Evolutionary conservation across 2,797 vertebrate species (phyloP).

Genomic region (Rhabdophis nuchalis): DNA sequence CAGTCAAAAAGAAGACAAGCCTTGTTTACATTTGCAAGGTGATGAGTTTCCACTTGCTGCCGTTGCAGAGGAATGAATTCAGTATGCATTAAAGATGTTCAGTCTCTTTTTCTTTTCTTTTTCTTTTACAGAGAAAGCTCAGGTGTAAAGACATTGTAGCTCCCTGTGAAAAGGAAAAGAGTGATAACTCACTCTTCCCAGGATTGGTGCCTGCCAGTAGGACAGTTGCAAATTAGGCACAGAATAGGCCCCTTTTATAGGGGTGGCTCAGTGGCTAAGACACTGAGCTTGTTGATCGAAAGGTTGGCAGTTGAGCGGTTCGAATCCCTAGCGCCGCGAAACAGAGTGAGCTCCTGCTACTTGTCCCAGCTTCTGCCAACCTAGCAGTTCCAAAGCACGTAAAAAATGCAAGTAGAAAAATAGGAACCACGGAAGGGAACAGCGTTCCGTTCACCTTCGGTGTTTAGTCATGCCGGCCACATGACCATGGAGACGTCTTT

Average conservation of each 20-base stretch:
- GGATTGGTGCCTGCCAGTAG: not conserved
- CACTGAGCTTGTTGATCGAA: no score
- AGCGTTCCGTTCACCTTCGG: no score
- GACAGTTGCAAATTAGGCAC: not conserved
- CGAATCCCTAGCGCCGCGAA: no score
- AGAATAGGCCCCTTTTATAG: not conserved
- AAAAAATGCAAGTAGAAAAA: no score
- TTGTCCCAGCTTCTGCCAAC: no score
- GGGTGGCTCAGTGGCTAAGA: no score
- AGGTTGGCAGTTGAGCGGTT: no score
- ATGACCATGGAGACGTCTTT: no score
- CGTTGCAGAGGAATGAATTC: not conserved
- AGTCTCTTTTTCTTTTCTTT: not conserved
- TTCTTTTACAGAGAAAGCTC: fast-evolving
- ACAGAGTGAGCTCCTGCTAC: no score
- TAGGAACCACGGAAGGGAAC: no score
- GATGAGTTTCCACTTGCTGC: not conserved
- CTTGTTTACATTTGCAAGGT: not conserved
- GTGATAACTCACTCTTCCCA: not conserved
- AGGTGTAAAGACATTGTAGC: not conserved
- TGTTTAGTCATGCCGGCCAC: no score
- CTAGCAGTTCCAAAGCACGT: no score
- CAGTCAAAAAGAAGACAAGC: not conserved
- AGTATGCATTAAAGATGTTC: not conserved
- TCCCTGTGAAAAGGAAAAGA: not conserved